These are phyloP conservation scores for Mallateleia sp. DNA, from an alignment of 2,888 invertebrate genomes.

Conservation along the genomic window DNA sequence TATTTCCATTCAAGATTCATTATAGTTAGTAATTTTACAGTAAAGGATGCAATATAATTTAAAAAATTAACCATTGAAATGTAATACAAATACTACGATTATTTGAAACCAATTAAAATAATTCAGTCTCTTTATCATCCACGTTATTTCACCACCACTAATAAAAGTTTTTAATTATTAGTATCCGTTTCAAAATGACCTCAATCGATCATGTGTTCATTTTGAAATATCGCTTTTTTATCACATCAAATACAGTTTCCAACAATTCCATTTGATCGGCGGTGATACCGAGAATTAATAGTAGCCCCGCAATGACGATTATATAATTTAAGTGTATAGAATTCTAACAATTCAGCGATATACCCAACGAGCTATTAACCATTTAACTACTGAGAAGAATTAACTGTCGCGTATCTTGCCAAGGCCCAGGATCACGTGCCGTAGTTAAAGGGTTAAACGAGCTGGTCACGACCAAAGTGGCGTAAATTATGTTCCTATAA, in stretches of 20 bases:
- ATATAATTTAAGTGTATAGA: constrained; percentile 48
- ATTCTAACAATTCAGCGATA: constrained; percentile 53
- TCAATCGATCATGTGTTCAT: no score
- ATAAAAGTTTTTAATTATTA: no score
- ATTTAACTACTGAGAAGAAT: constrained; percentile 74
- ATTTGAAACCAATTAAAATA: no score
- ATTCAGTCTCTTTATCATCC: no score
- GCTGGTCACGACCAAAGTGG: constrained; percentile 70
- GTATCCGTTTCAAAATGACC: no score
- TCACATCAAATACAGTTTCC: background rate
- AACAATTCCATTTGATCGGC: background rate
- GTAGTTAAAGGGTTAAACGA: constrained; percentile 76
- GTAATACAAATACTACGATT: no score
- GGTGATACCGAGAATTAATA: constrained; percentile 19
- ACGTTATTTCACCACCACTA: no score
- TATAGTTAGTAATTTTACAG: no score
- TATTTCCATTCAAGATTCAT: no score
- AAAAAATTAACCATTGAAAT: no score
- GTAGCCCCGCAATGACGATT: constrained; percentile 21
- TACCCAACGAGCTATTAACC: constrained; percentile 61
- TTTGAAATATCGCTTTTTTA: no score
- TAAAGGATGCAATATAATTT: no score
- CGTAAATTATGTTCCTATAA: constrained; percentile 74
- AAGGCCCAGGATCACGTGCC: constrained; percentile 67
- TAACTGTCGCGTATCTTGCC: constrained; percentile 71